A percentile compares a stretch with the other conserved stretches of the same genome.
phyloP scores from a whole-genome alignment of 2,888 invertebrate genomes.

The Saturnia pavonia region DNA sequence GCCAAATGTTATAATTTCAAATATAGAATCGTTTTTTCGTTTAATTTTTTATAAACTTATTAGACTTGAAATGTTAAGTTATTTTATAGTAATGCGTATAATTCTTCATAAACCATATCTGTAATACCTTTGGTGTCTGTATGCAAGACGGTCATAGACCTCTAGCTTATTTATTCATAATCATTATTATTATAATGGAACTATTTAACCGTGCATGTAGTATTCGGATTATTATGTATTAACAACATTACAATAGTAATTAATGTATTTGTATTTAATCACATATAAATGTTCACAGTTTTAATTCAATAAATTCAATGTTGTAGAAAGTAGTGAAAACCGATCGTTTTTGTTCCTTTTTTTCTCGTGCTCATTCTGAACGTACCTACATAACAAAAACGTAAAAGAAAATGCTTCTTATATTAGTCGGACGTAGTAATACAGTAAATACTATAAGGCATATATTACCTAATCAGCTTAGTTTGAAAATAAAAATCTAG shows the following conservation, averaged over 20 bases:
- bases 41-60: not conserved
- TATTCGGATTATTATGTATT: not conserved
- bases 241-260: not conserved
- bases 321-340: slow-evolving; percentile 6
- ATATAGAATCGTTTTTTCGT: not conserved
- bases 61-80: not conserved
- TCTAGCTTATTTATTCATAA: not conserved
- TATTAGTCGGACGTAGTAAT: not conserved
- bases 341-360: slow-evolving; percentile 12
- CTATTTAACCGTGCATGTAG: not conserved
- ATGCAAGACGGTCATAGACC: not conserved
- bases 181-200: not conserved
- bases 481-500: not conserved
- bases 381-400: not conserved
- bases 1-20: too few species aligned
- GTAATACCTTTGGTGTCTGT: not conserved
- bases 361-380: not conserved
- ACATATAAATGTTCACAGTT: slow-evolving; percentile 12
- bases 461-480: not conserved
- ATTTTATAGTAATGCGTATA: not conserved
- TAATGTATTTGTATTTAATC: slow-evolving; percentile 5
- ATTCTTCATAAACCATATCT: not conserved
- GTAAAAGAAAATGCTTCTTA: not conserved
- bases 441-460: not conserved
- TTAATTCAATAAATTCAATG: slow-evolving; percentile 7